phyloP scores from a whole-genome alignment of 2,113 vertebrate species.

The Procavia capensis region DNA sequence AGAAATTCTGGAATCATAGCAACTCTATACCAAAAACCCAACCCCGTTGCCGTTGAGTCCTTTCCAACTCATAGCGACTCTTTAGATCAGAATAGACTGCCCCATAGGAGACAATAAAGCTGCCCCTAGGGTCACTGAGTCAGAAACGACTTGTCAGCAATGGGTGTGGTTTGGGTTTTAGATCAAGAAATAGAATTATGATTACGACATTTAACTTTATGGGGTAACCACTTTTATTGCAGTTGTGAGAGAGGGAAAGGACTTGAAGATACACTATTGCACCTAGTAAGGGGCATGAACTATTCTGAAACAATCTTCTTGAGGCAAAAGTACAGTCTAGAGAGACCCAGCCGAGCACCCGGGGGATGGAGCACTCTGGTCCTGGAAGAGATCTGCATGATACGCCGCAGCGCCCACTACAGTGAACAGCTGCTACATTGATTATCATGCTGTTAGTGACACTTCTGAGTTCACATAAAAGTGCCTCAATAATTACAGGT shows the following conservation, averaged over 20 bases:
- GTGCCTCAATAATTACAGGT: background rate
- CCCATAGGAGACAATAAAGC: no score
- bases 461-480: background rate
- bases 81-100: no score
- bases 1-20: no score
- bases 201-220: background rate
- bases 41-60: no score
- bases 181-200: background rate
- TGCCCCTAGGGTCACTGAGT: no score
- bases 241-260: background rate
- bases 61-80: no score
- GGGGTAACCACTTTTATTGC: background rate
- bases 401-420: fast-evolving
- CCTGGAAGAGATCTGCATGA: fast-evolving
- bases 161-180: no score
- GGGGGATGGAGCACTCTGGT: no score
- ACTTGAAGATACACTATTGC: background rate
- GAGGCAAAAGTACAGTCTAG: background rate
- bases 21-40: no score
- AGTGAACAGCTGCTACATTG: background rate
- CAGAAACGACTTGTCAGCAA: no score
- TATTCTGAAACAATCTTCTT: background rate
- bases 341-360: background rate
- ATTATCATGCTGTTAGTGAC: background rate
- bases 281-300: background rate